Percentiles rank a stretch among this genome's conserved stretches.
Evolutionary conservation across 1,140 invertebrate genomes (phyloP).

Genomic region (Daktulosphaira vitifoliae): DNA sequence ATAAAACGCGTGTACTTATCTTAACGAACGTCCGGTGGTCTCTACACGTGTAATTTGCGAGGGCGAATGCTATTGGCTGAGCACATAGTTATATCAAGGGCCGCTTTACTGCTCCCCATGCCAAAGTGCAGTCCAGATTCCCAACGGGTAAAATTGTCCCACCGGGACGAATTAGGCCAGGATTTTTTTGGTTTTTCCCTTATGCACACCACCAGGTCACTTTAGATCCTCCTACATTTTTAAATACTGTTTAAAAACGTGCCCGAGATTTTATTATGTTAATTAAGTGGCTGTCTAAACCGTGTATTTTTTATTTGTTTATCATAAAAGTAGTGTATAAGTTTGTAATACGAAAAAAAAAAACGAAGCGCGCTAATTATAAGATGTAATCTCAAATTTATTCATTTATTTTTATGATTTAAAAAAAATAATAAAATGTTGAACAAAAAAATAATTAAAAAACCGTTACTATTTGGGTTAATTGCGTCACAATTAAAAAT

Average conservation of each 20-base stretch:
- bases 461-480: too few relatives aligned
- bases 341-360: too few relatives aligned
- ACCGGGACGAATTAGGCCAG: slow-evolving; percentile 23
- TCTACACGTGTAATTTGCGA: neutral
- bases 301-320: neutral
- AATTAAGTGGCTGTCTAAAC: slow-evolving; percentile 1
- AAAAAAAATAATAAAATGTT: too few relatives aligned
- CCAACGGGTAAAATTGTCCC: slow-evolving; percentile 8
- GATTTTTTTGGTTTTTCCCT: slow-evolving; percentile 3
- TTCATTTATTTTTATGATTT: too few relatives aligned
- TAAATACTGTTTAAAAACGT: slow-evolving; percentile 5
- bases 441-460: too few relatives aligned
- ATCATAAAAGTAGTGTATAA: too few relatives aligned
- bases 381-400: too few relatives aligned
- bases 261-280: slow-evolving; percentile 15
- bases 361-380: too few relatives aligned
- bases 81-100: neutral
- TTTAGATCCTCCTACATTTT: neutral
- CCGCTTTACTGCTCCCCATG: neutral
- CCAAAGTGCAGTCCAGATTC: neutral
- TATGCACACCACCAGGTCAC: neutral
- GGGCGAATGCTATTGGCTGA: neutral
- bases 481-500: too few relatives aligned
- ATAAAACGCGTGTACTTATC: slow-evolving; percentile 18
- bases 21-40: slow-evolving; percentile 10